Percentiles rank a stretch among this genome's conserved stretches.
These are phyloP conservation scores for Laodelphax striatellus DNA, from an alignment of 1,140 invertebrate species.

Conservation along the genomic window DNA sequence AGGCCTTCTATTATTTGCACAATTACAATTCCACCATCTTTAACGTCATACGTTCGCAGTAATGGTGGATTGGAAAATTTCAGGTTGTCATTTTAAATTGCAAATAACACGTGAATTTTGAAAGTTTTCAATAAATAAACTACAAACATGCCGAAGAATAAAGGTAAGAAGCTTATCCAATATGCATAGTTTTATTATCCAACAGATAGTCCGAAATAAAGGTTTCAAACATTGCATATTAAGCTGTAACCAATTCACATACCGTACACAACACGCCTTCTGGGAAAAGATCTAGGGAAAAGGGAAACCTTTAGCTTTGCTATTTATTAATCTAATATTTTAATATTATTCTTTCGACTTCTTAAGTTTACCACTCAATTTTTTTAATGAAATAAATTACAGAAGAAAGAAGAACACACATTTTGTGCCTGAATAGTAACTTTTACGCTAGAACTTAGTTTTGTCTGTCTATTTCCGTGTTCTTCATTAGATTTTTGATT, in stretches of 20 bases:
- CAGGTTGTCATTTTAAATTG: no score
- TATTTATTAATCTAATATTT: not conserved
- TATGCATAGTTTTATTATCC: constrained; percentile 8
- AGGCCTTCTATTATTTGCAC: no score
- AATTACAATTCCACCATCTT: no score
- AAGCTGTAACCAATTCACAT: constrained; percentile 17
- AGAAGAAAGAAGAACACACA: no score
- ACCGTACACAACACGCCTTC: no score
- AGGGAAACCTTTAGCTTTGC: not conserved
- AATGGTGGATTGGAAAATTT: no score
- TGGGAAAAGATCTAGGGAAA: constrained; percentile 16
- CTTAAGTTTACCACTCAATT: no score
- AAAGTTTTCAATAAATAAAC: not conserved
- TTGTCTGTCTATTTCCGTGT: not conserved
- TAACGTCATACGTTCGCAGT: no score
- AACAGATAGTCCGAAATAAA: constrained; percentile 12
- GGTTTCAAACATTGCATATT: constrained; percentile 22
- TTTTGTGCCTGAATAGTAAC: no score
- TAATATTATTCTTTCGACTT: no score
- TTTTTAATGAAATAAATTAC: no score
- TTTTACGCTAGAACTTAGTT: no score
- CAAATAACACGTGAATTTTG: not conserved
- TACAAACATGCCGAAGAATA: constrained; percentile 55
- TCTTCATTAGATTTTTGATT: not conserved
- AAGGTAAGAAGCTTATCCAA: constrained; percentile 32